A percentile compares a stretch with the other conserved stretches of the same genome.
Conservation (phyloP, 2,888 invertebrate species). For the Gnatocerus cornutus region DNA sequence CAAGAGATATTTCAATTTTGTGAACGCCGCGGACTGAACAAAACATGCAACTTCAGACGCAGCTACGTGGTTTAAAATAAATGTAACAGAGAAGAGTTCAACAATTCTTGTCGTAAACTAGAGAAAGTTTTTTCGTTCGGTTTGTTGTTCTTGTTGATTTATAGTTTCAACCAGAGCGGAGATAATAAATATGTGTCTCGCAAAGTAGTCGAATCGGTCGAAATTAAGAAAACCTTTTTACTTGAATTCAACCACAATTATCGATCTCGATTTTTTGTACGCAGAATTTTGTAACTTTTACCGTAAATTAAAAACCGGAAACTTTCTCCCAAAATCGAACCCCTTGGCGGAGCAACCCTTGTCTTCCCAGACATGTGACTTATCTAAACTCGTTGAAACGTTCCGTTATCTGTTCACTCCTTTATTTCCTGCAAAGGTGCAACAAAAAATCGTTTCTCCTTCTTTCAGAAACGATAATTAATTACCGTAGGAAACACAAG, state of each 20-base stretch:
- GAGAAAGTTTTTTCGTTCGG: not conserved
- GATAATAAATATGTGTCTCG: conserved; percentile 8
- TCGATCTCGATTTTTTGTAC: too few relatives aligned
- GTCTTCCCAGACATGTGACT: not conserved
- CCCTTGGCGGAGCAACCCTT: not conserved
- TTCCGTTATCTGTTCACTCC: conserved; percentile 15
- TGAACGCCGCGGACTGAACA: not conserved
- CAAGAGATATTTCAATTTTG: conserved; percentile 6
- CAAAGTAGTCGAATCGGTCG: too few relatives aligned
- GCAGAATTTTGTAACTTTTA: too few relatives aligned
- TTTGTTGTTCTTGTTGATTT: conserved; percentile 15
- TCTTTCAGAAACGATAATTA: conserved; percentile 18
- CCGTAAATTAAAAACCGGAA: too few relatives aligned
- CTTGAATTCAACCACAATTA: too few relatives aligned
- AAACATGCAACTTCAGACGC: conserved; percentile 6
- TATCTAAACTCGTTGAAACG: conserved; percentile 1
- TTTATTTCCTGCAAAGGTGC: conserved; percentile 10
- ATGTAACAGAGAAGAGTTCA: conserved; percentile 5
- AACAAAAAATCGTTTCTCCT: conserved; percentile 12
- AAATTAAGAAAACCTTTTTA: too few relatives aligned
- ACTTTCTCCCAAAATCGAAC: not conserved
- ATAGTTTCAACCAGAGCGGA: conserved; percentile 5
- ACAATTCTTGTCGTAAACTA: conserved; percentile 17
- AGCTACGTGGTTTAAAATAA: not conserved
- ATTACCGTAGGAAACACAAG: conserved; percentile 7